Conservation (phyloP, 2,113 vertebrate genomes). For the Dendrocopos noguchii region DNA sequence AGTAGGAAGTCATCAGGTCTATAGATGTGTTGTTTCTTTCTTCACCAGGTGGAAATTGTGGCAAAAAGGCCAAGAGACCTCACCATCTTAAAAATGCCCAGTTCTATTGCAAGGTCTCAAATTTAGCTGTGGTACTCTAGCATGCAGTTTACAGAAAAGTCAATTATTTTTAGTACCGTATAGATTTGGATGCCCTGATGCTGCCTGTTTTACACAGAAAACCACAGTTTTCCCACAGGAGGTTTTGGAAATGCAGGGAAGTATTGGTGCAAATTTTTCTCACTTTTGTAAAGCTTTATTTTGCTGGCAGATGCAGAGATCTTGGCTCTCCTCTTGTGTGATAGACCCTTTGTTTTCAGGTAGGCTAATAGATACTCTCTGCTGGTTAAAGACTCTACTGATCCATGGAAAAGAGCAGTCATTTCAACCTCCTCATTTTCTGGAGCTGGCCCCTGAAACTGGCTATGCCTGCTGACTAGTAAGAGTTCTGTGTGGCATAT, state of each 20-base stretch:
- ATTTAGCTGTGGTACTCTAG: not conserved
- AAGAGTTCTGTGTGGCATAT: not conserved
- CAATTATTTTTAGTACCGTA: not conserved
- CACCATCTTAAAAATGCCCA: not conserved
- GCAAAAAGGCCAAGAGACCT: not conserved
- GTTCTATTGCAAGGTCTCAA: not conserved
- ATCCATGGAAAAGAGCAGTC: not conserved
- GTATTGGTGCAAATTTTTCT: not conserved
- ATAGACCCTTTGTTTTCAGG: not conserved
- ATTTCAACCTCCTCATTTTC: not conserved
- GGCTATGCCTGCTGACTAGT: not conserved
- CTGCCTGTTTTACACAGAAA: not conserved
- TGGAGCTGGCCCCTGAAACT: not conserved
- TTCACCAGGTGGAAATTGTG: not conserved
- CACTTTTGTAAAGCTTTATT: not conserved
- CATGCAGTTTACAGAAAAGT: not conserved
- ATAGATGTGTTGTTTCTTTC: not conserved
- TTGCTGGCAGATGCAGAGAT: not conserved
- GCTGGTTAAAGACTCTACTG: not conserved
- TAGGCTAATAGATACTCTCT: not conserved
- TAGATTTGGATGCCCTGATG: not conserved
- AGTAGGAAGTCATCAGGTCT: not conserved
- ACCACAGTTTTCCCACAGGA: not conserved
- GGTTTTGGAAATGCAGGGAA: not conserved
- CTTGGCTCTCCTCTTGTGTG: not conserved